Evolutionary conservation across 2,888 invertebrate species (phyloP), one percentile per base, ranked within the genome.

Genomic region (Noctua comes): DNA sequence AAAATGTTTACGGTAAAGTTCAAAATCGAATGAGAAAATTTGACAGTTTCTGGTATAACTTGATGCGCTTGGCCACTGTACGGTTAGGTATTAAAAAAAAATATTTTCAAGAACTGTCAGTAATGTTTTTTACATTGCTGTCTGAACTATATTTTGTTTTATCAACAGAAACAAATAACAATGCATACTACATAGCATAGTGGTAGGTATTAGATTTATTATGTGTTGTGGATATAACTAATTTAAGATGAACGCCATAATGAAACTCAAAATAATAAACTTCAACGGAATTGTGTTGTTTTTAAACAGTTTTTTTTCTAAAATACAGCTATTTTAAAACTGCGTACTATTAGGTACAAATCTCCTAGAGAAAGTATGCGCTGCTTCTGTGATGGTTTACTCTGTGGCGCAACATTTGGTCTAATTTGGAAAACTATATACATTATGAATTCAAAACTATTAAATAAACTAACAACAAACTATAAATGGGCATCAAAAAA

Each of bases 161-260:
- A 54, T 21, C 51, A 54, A 36, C 66, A 36, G 0, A 18, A 43
- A 27, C 10, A 11, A 66, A 51, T 62, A 59, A 31, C 24, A 27
- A 36, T 77, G 59, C 59, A 40, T 82, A 68, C 21, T 76, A 59
- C 2, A 81, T 57, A 65, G 54, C 46, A 65, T 82, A 83, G 59
- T 77, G 43, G 68, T 83, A 80, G 43, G 36, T 46, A 77, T 51
- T 62, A 79, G 78, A 54, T 54, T 57, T 77, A 59, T 68, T 62
- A 77, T 68, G 24, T 68, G 59, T 83, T 77, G 83, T 79, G 77
- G 83, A 51, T 62, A 59, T 83, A 77, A 43, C 13, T 76, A 31
- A 59, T 76, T 59, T 79, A 66, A 76, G 48, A 66, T 36, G 24
- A 36, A 48, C 51, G 57, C 77, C 65, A 57, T 66, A 48, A 24